These are phyloP conservation scores for Eidolon helvum DNA, from an alignment of 2,113 vertebrate species.

Conservation along the genomic window DNA sequence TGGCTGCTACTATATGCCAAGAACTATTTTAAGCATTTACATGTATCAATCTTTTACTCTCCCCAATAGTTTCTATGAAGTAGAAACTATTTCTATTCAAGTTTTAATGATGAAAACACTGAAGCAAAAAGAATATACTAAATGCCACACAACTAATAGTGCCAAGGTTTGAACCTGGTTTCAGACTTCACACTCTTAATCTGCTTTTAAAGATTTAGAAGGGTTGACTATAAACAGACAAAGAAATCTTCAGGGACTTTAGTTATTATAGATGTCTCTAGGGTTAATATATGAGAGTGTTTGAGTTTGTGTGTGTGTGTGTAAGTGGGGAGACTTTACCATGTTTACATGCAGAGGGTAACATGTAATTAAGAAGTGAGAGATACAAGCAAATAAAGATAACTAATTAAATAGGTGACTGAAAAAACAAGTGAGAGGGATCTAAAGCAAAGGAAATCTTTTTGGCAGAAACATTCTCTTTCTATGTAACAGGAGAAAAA, in stretches of 20 bases:
- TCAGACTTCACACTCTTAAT: not conserved
- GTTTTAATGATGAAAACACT: not conserved
- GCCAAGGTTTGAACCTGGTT: not conserved
- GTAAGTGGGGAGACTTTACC: not conserved
- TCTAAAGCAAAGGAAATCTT: not conserved
- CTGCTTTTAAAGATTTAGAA: not conserved
- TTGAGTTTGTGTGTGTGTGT: not conserved
- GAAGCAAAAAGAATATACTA: not conserved
- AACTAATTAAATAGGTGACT: not conserved
- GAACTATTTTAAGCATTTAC: not conserved
- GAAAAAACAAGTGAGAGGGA: not conserved
- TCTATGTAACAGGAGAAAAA: not conserved
- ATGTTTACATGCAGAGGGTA: not conserved
- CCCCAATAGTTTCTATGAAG: not conserved
- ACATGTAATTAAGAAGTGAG: not conserved
- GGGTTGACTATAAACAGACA: not conserved
- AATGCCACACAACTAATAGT: not conserved
- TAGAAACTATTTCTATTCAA: not conserved
- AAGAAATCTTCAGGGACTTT: not conserved
- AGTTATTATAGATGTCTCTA: not conserved
- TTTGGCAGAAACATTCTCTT: not conserved
- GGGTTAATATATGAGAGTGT: not conserved
- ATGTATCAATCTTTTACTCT: not conserved
- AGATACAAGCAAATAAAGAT: not conserved
- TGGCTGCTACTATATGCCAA: not conserved